Evolutionary conservation across 1,140 invertebrate species (phyloP).

Genomic region (Bombus superbus): DNA sequence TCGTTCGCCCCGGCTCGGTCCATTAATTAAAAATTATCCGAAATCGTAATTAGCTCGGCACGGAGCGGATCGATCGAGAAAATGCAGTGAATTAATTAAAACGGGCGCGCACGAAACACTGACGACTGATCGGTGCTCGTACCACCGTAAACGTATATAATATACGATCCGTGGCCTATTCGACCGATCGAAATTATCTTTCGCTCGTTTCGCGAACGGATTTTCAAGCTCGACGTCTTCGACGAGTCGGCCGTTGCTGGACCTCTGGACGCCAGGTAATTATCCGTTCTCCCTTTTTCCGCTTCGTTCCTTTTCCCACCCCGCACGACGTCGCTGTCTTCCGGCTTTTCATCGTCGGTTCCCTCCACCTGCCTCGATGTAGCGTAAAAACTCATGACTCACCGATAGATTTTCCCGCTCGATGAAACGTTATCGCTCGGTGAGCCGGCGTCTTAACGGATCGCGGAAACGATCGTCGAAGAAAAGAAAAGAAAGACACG

Average conservation of each 20-base stretch:
- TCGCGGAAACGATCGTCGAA: neutral
- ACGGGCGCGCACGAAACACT: conserved; percentile 11
- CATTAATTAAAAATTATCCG: conserved; percentile 67
- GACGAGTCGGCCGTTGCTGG: neutral
- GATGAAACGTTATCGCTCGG: conserved; percentile 58
- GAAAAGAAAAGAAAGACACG: neutral
- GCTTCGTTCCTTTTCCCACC: neutral
- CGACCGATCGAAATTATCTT: conserved; percentile 41
- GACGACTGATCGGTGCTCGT: neutral
- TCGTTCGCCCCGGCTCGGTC: neutral
- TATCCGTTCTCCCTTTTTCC: conserved; percentile 22
- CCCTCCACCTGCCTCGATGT: conserved; percentile 44
- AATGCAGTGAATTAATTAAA: conserved; percentile 68
- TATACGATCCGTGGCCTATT: conserved; percentile 21
- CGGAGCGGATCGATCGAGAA: conserved; percentile 59
- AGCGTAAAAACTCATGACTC: conserved; percentile 62
- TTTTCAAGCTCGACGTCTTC: conserved; percentile 42
- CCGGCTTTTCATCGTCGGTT: conserved; percentile 35
- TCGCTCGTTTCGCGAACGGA: conserved; percentile 50
- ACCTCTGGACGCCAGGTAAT: conserved; percentile 39
- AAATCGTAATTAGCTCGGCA: conserved; percentile 58
- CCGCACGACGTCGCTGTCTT: neutral
- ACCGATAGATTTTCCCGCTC: conserved; percentile 55
- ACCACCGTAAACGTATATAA: conserved; percentile 24
- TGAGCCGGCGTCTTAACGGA: conserved; percentile 39